phyloP scores from a whole-genome alignment of 1,140 invertebrate genomes.

The Eufriesea mexicana region DNA sequence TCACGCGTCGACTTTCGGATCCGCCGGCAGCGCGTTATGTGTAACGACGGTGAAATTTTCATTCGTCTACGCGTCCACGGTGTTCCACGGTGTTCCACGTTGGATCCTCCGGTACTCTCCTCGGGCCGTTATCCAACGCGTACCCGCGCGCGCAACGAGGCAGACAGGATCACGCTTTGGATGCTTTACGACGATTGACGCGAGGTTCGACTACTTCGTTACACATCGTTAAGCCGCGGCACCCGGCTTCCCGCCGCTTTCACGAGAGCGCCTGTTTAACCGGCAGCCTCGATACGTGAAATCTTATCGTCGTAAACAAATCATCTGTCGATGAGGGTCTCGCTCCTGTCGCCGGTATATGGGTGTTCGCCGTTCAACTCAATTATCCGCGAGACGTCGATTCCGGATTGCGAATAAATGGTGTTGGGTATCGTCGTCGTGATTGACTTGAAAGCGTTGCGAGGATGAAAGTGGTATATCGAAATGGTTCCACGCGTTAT shows the following conservation, averaged over 20 bases:
- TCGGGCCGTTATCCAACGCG: too few relatives aligned
- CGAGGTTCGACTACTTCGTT: slow-evolving; percentile 60
- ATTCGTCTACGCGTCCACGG: too few relatives aligned
- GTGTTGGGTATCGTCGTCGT: background rate
- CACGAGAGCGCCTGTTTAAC: slow-evolving; percentile 7
- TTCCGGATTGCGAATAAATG: background rate
- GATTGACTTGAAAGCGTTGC: slow-evolving; percentile 2
- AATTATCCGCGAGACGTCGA: slow-evolving; percentile 27
- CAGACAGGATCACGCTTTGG: slow-evolving; percentile 26
- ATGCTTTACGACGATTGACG: slow-evolving; percentile 64
- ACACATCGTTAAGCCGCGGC: slow-evolving; percentile 59
- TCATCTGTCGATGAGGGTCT: slow-evolving; percentile 60
- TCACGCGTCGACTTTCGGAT: slow-evolving; percentile 22
- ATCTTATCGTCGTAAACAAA: slow-evolving; percentile 70
- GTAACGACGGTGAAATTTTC: slow-evolving; percentile 59
- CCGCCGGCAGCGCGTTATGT: slow-evolving; percentile 16
- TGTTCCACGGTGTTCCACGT: too few relatives aligned
- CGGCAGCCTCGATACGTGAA: slow-evolving; percentile 36
- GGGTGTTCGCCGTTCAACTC: slow-evolving; percentile 44
- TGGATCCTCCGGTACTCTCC: too few relatives aligned
- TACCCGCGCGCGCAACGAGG: background rate
- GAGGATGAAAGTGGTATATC: background rate
- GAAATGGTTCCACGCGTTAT: background rate
- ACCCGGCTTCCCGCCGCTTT: slow-evolving; percentile 39
- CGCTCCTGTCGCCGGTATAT: slow-evolving; percentile 44